Conservation (phyloP, 2,797 vertebrate genomes). For the Eurystomus glaucurus region DNA sequence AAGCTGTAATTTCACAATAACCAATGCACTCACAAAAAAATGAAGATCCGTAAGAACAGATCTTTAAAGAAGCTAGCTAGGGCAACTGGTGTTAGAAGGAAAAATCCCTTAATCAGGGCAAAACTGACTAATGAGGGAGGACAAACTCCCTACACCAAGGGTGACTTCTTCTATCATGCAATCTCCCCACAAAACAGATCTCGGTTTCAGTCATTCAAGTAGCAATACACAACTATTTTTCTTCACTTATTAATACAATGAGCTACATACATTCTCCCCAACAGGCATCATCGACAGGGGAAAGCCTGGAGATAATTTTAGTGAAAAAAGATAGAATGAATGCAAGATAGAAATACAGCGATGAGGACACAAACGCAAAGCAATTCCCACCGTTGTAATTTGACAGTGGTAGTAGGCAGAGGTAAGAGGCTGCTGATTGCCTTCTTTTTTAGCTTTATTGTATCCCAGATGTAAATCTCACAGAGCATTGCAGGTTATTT, state of each 20-base stretch:
- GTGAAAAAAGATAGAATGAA: background rate
- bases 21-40: background rate
- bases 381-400: background rate
- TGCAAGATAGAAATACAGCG: background rate
- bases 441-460: background rate
- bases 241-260: slow-evolving; percentile 13
- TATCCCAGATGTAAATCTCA: background rate
- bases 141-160: slow-evolving; percentile 5
- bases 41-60: background rate
- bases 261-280: background rate
- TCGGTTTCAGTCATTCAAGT: background rate
- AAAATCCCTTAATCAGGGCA: slow-evolving; percentile 3
- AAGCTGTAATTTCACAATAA: background rate
- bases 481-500: background rate
- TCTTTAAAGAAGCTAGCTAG: background rate
- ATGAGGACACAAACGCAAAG: background rate
- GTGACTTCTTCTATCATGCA: background rate
- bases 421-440: background rate
- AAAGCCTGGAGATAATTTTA: background rate
- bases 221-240: background rate
- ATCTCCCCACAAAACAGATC: background rate
- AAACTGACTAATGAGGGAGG: background rate
- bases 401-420: background rate
- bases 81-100: background rate
- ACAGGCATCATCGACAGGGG: background rate